Evolutionary conservation across 2,888 invertebrate species (phyloP).

Genomic region (Tiliacea aurago): DNA sequence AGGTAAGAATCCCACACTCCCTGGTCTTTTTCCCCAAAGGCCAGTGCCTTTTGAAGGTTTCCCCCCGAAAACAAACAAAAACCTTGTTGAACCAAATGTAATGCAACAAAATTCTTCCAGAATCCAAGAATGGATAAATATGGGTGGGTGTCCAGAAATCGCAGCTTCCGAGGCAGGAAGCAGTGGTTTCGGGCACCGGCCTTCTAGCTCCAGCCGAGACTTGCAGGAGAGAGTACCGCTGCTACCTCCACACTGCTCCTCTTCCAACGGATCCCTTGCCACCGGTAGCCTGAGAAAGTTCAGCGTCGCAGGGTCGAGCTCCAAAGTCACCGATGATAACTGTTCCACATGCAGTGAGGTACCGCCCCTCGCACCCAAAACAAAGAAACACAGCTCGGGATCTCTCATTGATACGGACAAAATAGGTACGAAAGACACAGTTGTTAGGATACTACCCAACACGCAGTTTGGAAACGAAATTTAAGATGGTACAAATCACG

Average conservation of each 20-base stretch:
- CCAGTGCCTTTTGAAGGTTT: too few species aligned
- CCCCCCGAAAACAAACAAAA: too few species aligned
- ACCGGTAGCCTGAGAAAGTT: constrained; percentile 86
- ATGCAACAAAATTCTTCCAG: constrained; percentile 52
- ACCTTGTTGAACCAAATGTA: not conserved
- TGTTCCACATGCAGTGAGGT: constrained; percentile 86
- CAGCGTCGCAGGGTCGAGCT: constrained; percentile 80
- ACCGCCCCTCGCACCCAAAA: constrained; percentile 83
- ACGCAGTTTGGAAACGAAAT: constrained; percentile 85
- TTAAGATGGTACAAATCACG: constrained; percentile 65
- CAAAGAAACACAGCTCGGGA: constrained; percentile 86
- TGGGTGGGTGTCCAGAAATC: constrained; percentile 84
- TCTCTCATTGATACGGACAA: constrained; percentile 86
- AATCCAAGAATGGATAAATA: constrained; percentile 84
- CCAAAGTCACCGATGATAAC: constrained; percentile 80
- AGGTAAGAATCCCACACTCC: too few species aligned
- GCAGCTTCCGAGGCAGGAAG: constrained; percentile 80
- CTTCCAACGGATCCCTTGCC: constrained; percentile 86
- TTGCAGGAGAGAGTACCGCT: constrained; percentile 85
- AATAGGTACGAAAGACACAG: constrained; percentile 83
- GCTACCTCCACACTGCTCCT: constrained; percentile 85
- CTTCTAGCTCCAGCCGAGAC: constrained; percentile 79
- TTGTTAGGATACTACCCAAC: constrained; percentile 87
- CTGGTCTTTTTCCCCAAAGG: too few species aligned
- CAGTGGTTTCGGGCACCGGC: constrained; percentile 78